Conservation (phyloP, 1,140 invertebrate genomes). For the Physella acuta region DNA sequence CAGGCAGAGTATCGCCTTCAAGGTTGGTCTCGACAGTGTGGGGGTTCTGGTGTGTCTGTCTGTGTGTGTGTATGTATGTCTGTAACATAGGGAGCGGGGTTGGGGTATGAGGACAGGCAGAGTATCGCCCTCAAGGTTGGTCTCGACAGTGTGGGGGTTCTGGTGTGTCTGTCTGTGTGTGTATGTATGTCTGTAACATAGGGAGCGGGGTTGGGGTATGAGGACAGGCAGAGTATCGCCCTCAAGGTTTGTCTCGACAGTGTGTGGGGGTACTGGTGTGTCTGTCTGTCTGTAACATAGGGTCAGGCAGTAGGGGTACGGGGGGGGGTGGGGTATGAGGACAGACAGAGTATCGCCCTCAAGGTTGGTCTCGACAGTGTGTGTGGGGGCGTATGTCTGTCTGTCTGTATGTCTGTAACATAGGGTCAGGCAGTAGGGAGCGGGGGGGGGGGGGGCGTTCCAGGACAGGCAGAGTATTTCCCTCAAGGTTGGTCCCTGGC, state of each 20-base stretch:
- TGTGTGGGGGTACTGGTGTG: not conserved
- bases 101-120: constrained; percentile 79
- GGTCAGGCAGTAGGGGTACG: too few species aligned
- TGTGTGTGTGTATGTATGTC: too few species aligned
- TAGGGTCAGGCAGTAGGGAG: too few species aligned
- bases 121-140: constrained; percentile 74
- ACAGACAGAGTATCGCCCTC: constrained; percentile 70
- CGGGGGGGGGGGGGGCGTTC: constrained; percentile 89
- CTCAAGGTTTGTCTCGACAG: constrained; percentile 66
- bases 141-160: not conserved
- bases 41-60: too few species aligned
- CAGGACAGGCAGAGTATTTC: constrained; percentile 75
- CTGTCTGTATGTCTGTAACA: too few species aligned
- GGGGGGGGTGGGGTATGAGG: constrained; percentile 89
- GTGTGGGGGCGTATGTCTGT: too few species aligned
- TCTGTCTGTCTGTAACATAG: too few species aligned
- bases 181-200: too few species aligned
- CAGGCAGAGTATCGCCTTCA: constrained; percentile 70
- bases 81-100: too few species aligned
- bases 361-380: constrained; percentile 67
- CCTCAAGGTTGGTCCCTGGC: constrained; percentile 67
- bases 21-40: constrained; percentile 61
- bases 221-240: constrained; percentile 73
- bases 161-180: too few species aligned
- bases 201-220: constrained; percentile 90